A percentile compares a stretch with the other conserved stretches of the same genome.
phyloP scores from a whole-genome alignment of 2,888 invertebrate genomes.

The Cheilosia soror region DNA sequence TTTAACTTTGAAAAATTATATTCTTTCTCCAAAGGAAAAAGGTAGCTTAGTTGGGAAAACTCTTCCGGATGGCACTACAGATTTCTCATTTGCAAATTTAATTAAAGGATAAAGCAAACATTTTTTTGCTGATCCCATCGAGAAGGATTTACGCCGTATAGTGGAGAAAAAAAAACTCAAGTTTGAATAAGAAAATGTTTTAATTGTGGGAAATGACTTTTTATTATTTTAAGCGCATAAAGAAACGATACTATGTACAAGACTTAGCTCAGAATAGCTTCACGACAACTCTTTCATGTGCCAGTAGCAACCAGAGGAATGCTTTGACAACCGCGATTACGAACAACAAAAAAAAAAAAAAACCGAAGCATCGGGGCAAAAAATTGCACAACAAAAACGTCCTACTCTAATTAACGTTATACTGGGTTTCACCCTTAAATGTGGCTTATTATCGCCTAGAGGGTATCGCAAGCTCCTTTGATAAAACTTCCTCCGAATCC shows the following conservation, averaged over 20 bases:
- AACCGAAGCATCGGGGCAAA: slow-evolving; percentile 3
- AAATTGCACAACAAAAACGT: slow-evolving; percentile 47
- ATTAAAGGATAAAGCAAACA: slow-evolving; percentile 48
- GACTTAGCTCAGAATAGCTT: slow-evolving; percentile 22
- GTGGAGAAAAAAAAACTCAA: slow-evolving; percentile 9
- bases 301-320: slow-evolving; percentile 21
- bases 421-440: slow-evolving; percentile 63
- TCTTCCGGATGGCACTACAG: too few relatives aligned
- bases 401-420: slow-evolving; percentile 72
- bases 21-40: too few relatives aligned
- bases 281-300: slow-evolving; percentile 6
- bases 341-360: slow-evolving; percentile 10
- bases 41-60: too few relatives aligned
- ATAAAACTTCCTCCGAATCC: slow-evolving; percentile 54
- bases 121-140: slow-evolving; percentile 10
- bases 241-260: slow-evolving; percentile 25
- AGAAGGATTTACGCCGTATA: background rate
- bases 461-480: slow-evolving; percentile 54
- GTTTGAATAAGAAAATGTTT: slow-evolving; percentile 45
- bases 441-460: slow-evolving; percentile 69
- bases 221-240: slow-evolving; percentile 52
- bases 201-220: slow-evolving; percentile 56
- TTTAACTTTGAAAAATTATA: too few relatives aligned
- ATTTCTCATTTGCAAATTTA: slow-evolving; percentile 18
- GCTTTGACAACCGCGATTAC: slow-evolving; percentile 59